Evolutionary conservation across 2,797 vertebrate species (phyloP), one percentile per base, ranked within the genome.

Genomic region (Enteromius mattozi): DNA sequence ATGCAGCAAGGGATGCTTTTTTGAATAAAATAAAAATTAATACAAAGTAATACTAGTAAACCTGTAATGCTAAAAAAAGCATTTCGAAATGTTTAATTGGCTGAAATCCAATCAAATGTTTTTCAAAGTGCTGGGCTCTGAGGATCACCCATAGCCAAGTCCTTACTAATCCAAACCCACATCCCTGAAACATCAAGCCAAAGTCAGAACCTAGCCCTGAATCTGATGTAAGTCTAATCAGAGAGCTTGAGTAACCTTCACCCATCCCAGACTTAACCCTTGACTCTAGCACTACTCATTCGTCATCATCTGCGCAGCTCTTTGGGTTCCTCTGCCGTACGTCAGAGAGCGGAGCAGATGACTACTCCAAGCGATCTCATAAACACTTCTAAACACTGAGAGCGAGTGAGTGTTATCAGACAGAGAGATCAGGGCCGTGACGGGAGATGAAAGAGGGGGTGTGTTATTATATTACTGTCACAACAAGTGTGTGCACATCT

Each of bases 401-500:
- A 40, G 40, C 3, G 81, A 54, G 65, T 54, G 47, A 56, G 19
- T 63, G 19, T 63, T 63, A 75, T 82, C 70, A 59, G 37, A 7
- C 10, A 6, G 24, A 70, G 30, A 24, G 33, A 80, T 80, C 65
- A 45, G 80, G 24, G 51, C 56, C 3, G 21, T 49, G 40, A 82
- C 59, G 40, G 51, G 42, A 82, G 42, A 63, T 65, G 17, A 65
- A n/a, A 13, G 12, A 51, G 14, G 66, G 1, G 17, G 13, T 6
- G 27, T 1, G 4, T 30, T 27, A 49, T 82, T 76, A 12, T 27
- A 49, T 76, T 76, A 12, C 24, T 66, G 30, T 72, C 13, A 30
- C 27, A 82, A 76, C 59, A 65, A 66, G 81, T 63, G 33, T 66
- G 56, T 75, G 59, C 71, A 66, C 13, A 81, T 47, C 54, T 82